phyloP scores from a whole-genome alignment of 2,113 vertebrate genomes.

The Cyprinodon brontotheroides region DNA sequence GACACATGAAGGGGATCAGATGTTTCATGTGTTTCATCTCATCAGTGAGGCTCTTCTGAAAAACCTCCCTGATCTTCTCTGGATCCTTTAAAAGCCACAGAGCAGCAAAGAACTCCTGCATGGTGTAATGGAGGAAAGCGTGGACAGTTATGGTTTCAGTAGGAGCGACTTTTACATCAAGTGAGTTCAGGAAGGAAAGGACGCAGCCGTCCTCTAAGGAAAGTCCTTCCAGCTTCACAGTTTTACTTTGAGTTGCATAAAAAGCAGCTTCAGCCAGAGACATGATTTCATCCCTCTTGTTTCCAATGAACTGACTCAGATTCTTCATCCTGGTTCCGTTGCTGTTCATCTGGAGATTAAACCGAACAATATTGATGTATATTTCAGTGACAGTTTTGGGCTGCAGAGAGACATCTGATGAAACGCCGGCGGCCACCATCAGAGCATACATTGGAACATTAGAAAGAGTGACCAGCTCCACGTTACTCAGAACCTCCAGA shows the following conservation, averaged over 20 bases:
- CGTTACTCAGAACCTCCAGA: neutral
- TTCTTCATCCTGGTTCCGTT: accelerated
- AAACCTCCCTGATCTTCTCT: neutral
- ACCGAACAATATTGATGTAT: slow-evolving; percentile 27
- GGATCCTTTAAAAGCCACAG: slow-evolving; percentile 44
- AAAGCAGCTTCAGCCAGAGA: slow-evolving; percentile 36
- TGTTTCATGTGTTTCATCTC: slow-evolving; percentile 41
- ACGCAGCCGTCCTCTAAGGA: slow-evolving; percentile 1
- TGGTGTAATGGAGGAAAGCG: slow-evolving; percentile 43
- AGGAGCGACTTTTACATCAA: accelerated
- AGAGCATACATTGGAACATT: slow-evolving; percentile 43
- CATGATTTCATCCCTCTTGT: neutral
- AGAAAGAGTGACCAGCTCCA: slow-evolving; percentile 41
- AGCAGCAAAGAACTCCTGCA: slow-evolving; percentile 45
- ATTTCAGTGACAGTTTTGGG: slow-evolving; percentile 25
- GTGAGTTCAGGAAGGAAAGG: slow-evolving; percentile 39
- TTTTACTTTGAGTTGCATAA: slow-evolving; percentile 9
- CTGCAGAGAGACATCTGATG: neutral
- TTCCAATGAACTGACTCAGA: accelerated
- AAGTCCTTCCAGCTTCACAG: neutral
- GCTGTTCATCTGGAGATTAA: slow-evolving; percentile 8
- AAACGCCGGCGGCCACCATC: slow-evolving; percentile 33
- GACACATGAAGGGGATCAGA: slow-evolving; percentile 45
- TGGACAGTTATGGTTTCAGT: neutral
- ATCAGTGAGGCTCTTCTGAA: slow-evolving; percentile 24